phyloP scores from a whole-genome alignment of 2,888 invertebrate species.

The Nemurella pictetii region DNA sequence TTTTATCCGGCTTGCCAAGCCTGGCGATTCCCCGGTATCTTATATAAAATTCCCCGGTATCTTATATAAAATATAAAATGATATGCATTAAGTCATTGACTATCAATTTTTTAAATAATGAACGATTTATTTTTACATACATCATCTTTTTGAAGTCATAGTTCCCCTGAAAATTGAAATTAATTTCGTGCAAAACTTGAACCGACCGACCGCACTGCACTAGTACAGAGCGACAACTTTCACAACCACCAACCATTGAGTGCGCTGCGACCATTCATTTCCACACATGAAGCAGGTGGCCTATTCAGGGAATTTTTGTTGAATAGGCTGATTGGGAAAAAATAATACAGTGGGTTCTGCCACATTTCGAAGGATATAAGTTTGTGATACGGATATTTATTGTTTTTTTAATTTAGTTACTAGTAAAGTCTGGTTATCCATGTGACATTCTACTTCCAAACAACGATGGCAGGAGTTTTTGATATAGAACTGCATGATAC shows the following conservation, averaged over 20 bases:
- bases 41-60: background rate
- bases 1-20: too few relatives aligned
- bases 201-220: background rate
- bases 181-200: background rate
- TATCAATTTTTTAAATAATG: background rate
- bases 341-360: background rate
- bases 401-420: background rate
- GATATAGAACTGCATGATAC: slow-evolving; percentile 85
- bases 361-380: background rate
- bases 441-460: slow-evolving; percentile 31
- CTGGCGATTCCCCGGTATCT: too few relatives aligned
- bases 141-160: too few relatives aligned
- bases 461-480: slow-evolving; percentile 81
- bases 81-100: background rate
- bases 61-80: too few relatives aligned
- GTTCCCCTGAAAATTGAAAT: background rate
- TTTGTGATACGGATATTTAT: background rate
- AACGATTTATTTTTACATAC: background rate
- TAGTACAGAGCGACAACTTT: slow-evolving; percentile 1
- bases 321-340: background rate
- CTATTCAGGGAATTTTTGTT: slow-evolving; percentile 4
- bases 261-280: slow-evolving; percentile 27
- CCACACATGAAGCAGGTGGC: slow-evolving; percentile 42
- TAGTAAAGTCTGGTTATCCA: slow-evolving; percentile 17
- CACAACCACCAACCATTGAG: slow-evolving; percentile 10